Evolutionary conservation across 2,113 vertebrate genomes (phyloP), one percentile per base, ranked within the genome.

Genomic region (Esox niger): DNA sequence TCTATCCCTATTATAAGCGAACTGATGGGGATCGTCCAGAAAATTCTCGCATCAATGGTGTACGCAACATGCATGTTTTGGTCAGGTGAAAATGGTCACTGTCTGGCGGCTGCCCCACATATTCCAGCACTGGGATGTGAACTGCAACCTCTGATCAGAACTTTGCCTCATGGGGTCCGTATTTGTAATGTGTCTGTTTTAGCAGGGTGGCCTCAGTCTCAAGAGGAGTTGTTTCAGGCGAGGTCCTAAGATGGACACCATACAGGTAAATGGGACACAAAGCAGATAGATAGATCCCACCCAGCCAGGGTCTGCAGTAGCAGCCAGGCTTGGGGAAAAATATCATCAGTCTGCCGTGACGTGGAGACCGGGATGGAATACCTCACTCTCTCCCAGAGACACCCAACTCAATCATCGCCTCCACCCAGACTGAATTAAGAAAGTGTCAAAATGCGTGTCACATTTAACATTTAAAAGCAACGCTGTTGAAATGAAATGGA

Each of bases 21-120:
- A 15, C 38, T 17, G 38, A 43, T 21, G n/a, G 7, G n/a, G n/a
- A 56, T 27, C 13, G 79, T 79, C 76, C 83, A 80, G 80, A 76
- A 84, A 66, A 78, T n/a, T 82, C 80, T 82, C n/a, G 38, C 38
- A 43, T 43, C 38, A 43, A 43, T 0, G 13, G 38, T 43, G 13
- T 1, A 43, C 38, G 3, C 3, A 15, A 17, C 38, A 15, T 4
- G 35, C 35, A 43, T 15, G 38, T 15, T 1, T 43, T 43, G 3
- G 11, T 43, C 15, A 15, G 17, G 38, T 15, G 17, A 43, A 43
- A 15, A 43, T 43, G 35, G 13, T 38, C 35, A 38, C 11, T 38
- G 38, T 38, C 3, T 38, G 35, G 15, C 17, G 13, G 3, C 38
- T 43, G 38, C 38, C 38, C 13, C 15, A 43, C 38, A 43, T 4